A percentile compares a stretch with the other conserved stretches of the same genome.
Conservation (phyloP, 2,888 invertebrate species). For the Dromius quadrimaculatus region DNA sequence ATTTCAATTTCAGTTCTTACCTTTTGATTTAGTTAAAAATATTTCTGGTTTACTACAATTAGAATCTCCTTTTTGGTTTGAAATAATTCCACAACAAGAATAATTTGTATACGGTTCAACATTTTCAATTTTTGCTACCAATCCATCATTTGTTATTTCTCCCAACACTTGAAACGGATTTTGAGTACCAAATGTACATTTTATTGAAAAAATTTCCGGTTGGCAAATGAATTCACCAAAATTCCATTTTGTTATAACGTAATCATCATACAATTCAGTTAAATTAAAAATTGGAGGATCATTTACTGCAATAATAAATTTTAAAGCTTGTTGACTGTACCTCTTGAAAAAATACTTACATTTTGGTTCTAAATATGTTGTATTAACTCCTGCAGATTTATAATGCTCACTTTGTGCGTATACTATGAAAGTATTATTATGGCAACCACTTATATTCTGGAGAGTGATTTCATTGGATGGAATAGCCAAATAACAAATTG, state of each 20-base stretch:
- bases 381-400: background rate
- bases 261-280: conserved; percentile 6
- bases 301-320: conserved; percentile 5
- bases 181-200: background rate
- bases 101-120: conserved; percentile 26
- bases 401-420: background rate
- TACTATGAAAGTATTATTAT: background rate
- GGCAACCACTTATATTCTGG: background rate
- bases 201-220: conserved; percentile 16
- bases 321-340: background rate
- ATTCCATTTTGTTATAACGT: conserved; percentile 28
- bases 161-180: background rate
- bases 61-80: conserved; percentile 18
- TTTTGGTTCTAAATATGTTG: background rate
- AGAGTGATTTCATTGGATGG: background rate
- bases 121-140: conserved; percentile 10
- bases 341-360: background rate
- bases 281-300: conserved; percentile 1
- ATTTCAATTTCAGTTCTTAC: conserved; percentile 1
- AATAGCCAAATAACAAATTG: background rate
- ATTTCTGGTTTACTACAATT: background rate
- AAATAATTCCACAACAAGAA: conserved; percentile 30
- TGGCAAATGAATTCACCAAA: conserved; percentile 7
- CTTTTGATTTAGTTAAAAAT: conserved; percentile 38
- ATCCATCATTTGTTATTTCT: background rate